Evolutionary conservation across 2,797 vertebrate genomes (phyloP), one percentile per base, ranked within the genome.

Genomic region (Sebastes matsubarae): DNA sequence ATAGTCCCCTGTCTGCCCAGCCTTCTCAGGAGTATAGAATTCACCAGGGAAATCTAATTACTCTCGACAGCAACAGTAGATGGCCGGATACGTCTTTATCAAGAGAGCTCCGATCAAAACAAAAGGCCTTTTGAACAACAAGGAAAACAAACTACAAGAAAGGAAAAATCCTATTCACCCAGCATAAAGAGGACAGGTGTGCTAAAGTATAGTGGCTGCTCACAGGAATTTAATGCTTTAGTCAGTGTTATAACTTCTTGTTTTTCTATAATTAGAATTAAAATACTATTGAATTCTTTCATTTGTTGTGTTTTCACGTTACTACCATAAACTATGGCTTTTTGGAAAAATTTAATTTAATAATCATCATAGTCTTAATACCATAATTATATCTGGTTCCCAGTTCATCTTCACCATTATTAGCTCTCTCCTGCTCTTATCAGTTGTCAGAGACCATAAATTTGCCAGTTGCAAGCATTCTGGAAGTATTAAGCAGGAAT

Each of bases 21-120:
- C 38, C 34, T 93, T 94, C 89, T 89, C 92, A 94, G 87, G 93
- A 88, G 91, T 91, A 85, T 94, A 88, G 77, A 68, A 81, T 93
- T 93, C 80, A 82, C 85, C 81, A 72, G 81, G 71, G 82, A 92
- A 94, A 89, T 89, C 57, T 60, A 91, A 92, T 93, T 90, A 89
- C 82, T 71, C 71, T 46, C 18, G 2, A 82, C 82, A 82, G 87
- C 81, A 91, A 88, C 82, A 77, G 76, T 79, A 88, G 85, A 87
- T 75, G 82, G 72, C 72, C 18, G 25, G 74, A 85, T 72, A 77
- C 46, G 61, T 68, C 76, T 72, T 72, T 50, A 84, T 80, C 58
- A 71, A 84, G 30, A 68, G 59, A 77, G 64, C 52, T 10, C 73
- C 22, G 3, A 75, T 67, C 69, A 88, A 83, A 84, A 84, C 75